Base-by-base conservation (phyloP, 2,797 vertebrate genomes). In the Mormyrops attenuatus region DNA sequence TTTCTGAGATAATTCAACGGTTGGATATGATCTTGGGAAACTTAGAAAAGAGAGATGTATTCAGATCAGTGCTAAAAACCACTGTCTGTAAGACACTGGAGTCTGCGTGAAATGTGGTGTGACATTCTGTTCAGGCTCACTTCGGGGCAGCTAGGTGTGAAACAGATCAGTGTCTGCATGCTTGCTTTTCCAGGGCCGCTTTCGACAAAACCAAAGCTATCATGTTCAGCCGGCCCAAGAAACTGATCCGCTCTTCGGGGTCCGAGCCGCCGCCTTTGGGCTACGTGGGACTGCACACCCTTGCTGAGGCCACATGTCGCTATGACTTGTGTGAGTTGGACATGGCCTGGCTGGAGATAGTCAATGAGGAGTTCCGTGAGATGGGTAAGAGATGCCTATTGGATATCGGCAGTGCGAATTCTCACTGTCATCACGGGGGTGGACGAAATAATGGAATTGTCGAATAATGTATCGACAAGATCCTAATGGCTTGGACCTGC, bases 301-400 rank as follows among this genome's bases (percentile, higher is more conserved):
- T 99, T 92, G 97, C 98, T 0, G 97, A 99, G 80, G 96, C 96
- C 0, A 93, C 96, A 66, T 99, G 99, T 82, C 98, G 97, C 66
- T 99, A 99, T 0, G 97, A 99, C 93, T 96, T 99, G 92, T 97
- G 96, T 1, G 97, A 99, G 15, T 95, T 97, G 92, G 98, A 99
- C 0, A 97, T 97, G 0, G 94, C 96, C 0, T 99, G 98, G 98
- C 94, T 99, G 93, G 96, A 98, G 1, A 91, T 97, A 30, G 94
- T 95, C 94, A 99, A 99, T n/a, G 92, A 96, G 89, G 98, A 99
- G 89, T 97, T 99, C 91, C 95, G 92, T 66, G 96, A 97, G 90
- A 98, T 99, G 98, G 98, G 98, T 99, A 94, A 97, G 97, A 90
- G 34, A 0, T 17, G 47, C 41, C n/a, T 1, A 3, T 55, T 87